These are phyloP conservation scores for Pentalonia nigronervosa DNA, from an alignment of 1,140 invertebrate species.

Conservation along the genomic window DNA sequence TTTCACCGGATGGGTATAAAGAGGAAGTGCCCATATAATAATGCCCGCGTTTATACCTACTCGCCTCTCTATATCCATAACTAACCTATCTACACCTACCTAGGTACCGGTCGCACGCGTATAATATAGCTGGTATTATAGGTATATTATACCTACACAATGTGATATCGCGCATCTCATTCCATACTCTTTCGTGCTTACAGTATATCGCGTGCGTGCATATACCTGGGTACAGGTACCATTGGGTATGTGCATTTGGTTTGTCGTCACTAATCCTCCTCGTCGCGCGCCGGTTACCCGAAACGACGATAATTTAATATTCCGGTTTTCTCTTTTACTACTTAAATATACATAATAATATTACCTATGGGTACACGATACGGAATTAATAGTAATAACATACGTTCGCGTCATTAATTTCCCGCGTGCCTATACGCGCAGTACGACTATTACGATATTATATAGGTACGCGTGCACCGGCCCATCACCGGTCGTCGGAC, in stretches of 20 bases:
- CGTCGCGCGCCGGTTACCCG: neutral
- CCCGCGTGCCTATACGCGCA: neutral
- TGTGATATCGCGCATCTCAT: neutral
- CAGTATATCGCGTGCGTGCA: no score
- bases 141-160: no score
- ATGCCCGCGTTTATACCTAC: neutral
- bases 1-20: neutral
- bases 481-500: neutral
- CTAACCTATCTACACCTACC: neutral
- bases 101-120: neutral
- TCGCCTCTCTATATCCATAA: no score
- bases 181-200: neutral
- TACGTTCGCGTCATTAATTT: constrained; percentile 32
- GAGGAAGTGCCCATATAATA: neutral
- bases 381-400: neutral
- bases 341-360: neutral
- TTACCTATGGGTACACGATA: neutral
- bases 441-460: neutral
- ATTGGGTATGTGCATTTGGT: neutral
- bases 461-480: neutral
- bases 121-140: no score
- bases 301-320: constrained; percentile 25
- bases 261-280: neutral
- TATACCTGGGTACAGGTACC: no score
- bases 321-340: constrained; percentile 23